Conservation (phyloP, 2,888 invertebrate genomes). For the Macrophya alboannulata region DNA sequence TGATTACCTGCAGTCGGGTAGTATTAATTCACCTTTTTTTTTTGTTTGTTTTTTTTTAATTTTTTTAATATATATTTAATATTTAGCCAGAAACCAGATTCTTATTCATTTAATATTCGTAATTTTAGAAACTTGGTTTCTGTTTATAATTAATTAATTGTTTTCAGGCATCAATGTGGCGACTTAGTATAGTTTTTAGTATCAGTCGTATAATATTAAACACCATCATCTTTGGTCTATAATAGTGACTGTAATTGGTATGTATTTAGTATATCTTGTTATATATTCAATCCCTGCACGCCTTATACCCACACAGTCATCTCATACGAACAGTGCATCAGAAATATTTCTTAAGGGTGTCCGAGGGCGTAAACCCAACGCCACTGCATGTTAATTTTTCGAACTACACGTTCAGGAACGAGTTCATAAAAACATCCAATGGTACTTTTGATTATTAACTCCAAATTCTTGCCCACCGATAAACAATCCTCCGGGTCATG, state of each 20-base stretch:
- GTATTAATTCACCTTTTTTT: conserved; percentile 4
- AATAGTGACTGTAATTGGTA: conserved; percentile 27
- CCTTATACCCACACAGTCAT: neutral
- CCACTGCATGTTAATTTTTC: too few relatives aligned
- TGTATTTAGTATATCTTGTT: neutral
- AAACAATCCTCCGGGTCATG: too few relatives aligned
- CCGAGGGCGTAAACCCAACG: too few relatives aligned
- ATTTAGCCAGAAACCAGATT: conserved; percentile 37
- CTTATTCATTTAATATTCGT: conserved; percentile 48
- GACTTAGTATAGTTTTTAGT: conserved; percentile 47
- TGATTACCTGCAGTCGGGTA: conserved; percentile 36
- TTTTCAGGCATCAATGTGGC: conserved; percentile 52
- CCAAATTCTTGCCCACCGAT: too few relatives aligned
- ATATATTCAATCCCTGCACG: conserved; percentile 19
- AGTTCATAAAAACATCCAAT: too few relatives aligned
- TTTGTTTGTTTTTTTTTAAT: too few relatives aligned
- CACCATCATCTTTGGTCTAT: conserved; percentile 33
- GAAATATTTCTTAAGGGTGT: too few relatives aligned
- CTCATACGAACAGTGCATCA: too few relatives aligned
- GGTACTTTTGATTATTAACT: too few relatives aligned
- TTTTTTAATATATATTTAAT: neutral
- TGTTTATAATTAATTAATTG: conserved; percentile 33
- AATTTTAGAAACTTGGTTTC: neutral
- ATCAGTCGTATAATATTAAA: conserved; percentile 40
- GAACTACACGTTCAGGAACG: too few relatives aligned